Conservation (phyloP, 2,888 invertebrate species). For the Troides aeacus region DNA sequence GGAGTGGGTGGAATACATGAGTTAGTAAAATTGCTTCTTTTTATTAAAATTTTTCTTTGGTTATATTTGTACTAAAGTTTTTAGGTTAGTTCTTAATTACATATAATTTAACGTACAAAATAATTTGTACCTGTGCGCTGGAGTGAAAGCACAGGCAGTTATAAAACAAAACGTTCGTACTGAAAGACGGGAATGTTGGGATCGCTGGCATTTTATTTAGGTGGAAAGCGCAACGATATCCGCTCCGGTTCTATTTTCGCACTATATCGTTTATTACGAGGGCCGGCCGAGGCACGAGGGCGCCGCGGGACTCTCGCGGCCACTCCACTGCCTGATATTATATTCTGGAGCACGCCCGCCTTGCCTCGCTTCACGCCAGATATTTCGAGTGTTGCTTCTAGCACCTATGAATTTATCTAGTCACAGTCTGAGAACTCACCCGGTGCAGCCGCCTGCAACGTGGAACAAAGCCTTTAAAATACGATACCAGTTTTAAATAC, state of each 20-base stretch:
- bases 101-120: conserved; percentile 13
- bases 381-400: conserved; percentile 77
- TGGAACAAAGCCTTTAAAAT: conserved; percentile 43
- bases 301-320: conserved; percentile 55
- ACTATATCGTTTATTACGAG: conserved; percentile 72
- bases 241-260: conserved; percentile 74
- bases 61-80: not conserved
- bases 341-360: conserved; percentile 78
- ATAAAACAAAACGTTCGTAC: conserved; percentile 60
- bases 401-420: conserved; percentile 76
- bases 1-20: conserved; percentile 6
- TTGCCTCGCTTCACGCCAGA: conserved; percentile 75
- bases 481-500: conserved; percentile 15
- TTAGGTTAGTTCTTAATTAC: not conserved
- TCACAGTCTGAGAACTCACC: conserved; percentile 68
- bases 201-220: conserved; percentile 72
- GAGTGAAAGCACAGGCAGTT: conserved; percentile 61
- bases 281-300: conserved; percentile 50
- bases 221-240: conserved; percentile 61
- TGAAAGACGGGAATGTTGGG: conserved; percentile 58
- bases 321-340: conserved; percentile 76
- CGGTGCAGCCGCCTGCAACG: conserved; percentile 71
- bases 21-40: conserved; percentile 12
- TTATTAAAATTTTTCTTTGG: not conserved
- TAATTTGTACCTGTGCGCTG: conserved; percentile 62